Percentiles rank a stretch among this genome's conserved stretches.
These are phyloP conservation scores for Parelbella ahira DNA, from an alignment of 2,888 invertebrate genomes.

Conservation along the genomic window DNA sequence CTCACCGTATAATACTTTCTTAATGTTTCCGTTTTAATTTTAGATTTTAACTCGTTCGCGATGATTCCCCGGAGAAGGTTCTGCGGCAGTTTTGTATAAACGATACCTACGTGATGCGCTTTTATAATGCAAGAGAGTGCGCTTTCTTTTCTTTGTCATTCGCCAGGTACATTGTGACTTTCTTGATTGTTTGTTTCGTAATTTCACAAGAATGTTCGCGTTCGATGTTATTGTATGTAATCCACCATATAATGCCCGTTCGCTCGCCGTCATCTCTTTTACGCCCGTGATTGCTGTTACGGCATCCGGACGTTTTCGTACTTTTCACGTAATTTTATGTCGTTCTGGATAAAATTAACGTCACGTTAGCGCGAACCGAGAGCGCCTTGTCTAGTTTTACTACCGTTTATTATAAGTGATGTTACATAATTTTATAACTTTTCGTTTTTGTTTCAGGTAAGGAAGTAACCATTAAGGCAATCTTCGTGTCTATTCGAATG, in stretches of 20 bases:
- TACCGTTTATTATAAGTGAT: constrained; percentile 28
- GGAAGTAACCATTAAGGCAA: constrained; percentile 31
- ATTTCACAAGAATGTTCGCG: constrained; percentile 55
- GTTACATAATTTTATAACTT: constrained; percentile 30
- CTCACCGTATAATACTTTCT: constrained; percentile 30
- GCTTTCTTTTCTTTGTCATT: constrained; percentile 63
- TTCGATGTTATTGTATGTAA: constrained; percentile 56
- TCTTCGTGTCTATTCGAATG: constrained; percentile 25
- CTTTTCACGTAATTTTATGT: constrained; percentile 42
- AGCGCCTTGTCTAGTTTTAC: constrained; percentile 28
- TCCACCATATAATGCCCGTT: constrained; percentile 55
- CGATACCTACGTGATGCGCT: constrained; percentile 44
- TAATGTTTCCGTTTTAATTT: constrained; percentile 38
- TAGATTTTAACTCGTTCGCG: constrained; percentile 22
- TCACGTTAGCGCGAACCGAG: constrained; percentile 11
- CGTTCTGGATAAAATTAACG: constrained; percentile 7
- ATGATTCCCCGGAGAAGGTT: constrained; percentile 12
- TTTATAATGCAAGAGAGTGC: constrained; percentile 43
- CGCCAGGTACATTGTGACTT: constrained; percentile 37
- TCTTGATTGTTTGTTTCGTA: constrained; percentile 70
- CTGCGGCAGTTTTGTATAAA: constrained; percentile 23
- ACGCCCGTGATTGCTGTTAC: constrained; percentile 57
- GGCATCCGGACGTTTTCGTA: constrained; percentile 48
- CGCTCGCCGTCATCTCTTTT: constrained; percentile 60
- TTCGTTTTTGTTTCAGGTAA: constrained; percentile 67